phyloP scores from a whole-genome alignment of 1,140 invertebrate species.

The Galendromus occidentalis region DNA sequence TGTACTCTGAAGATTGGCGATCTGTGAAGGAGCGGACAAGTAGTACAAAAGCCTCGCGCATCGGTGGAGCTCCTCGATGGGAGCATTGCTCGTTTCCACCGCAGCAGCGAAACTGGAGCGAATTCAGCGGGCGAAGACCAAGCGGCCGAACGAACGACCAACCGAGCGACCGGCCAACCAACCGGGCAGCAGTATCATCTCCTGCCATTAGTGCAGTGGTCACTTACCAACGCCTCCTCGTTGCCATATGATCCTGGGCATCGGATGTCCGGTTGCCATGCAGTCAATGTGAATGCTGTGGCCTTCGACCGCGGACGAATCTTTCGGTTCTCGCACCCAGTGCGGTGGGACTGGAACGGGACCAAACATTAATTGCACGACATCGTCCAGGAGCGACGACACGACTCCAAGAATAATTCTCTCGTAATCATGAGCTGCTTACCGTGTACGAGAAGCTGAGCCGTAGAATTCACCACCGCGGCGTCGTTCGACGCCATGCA shows the following conservation, averaged over 20 bases:
- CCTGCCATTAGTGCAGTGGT: not conserved
- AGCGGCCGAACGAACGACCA: too few species aligned
- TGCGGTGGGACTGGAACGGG: slow-evolving; percentile 26
- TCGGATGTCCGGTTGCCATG: slow-evolving; percentile 27
- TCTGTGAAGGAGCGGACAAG: slow-evolving; percentile 13
- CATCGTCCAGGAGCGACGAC: not conserved
- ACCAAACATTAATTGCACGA: not conserved
- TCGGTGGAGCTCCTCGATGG: too few species aligned
- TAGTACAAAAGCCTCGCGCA: too few species aligned
- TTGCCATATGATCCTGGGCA: slow-evolving; percentile 27
- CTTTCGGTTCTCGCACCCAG: slow-evolving; percentile 28
- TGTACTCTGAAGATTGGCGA: slow-evolving; percentile 9
- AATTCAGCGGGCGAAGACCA: too few species aligned
- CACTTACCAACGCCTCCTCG: slow-evolving; percentile 18
- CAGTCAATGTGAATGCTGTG: slow-evolving; percentile 26
- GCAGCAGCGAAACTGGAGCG: too few species aligned
- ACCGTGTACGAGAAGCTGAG: slow-evolving; percentile 27
- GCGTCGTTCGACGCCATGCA: slow-evolving; percentile 30
- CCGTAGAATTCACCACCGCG: slow-evolving; percentile 27
- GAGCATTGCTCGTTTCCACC: too few species aligned
- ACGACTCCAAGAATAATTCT: too few species aligned
- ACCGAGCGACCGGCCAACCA: not conserved
- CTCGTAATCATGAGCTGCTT: slow-evolving; percentile 9
- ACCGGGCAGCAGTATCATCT: not conserved
- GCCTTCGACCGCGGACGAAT: slow-evolving; percentile 27